Evolutionary conservation across 1,140 invertebrate species (phyloP).

Genomic region (Drosophila lini): DNA sequence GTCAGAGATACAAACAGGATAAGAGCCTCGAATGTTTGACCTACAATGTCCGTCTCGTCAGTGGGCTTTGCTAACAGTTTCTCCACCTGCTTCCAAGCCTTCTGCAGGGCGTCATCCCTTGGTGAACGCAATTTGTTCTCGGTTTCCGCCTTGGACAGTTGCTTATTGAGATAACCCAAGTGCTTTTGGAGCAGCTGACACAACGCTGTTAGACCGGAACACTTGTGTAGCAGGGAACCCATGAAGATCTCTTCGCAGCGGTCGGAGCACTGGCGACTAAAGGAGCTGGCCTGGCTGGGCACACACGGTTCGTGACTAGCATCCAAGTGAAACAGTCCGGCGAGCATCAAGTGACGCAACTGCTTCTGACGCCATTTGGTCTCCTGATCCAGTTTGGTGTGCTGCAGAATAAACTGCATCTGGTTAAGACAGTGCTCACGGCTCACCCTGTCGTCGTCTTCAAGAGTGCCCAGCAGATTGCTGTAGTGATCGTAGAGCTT

Average conservation of each 20-base stretch:
- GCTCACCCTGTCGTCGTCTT: conserved; percentile 4
- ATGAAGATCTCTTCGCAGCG: conserved; percentile 57
- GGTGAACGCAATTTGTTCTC: conserved; percentile 26
- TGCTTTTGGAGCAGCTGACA: conserved; percentile 4
- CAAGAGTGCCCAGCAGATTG: not conserved
- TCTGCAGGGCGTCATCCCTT: not conserved
- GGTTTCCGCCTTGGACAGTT: not conserved
- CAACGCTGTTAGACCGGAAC: conserved; percentile 7
- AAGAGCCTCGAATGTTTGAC: conserved; percentile 43
- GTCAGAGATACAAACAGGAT: conserved; percentile 52
- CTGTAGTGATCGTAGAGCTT: conserved; percentile 44
- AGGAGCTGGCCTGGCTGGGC: conserved; percentile 25
- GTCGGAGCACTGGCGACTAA: conserved; percentile 35
- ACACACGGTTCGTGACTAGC: conserved; percentile 4
- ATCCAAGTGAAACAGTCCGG: conserved; percentile 37
- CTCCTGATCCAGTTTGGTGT: conserved; percentile 20
- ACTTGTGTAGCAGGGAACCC: conserved; percentile 34
- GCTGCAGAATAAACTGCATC: conserved; percentile 44
- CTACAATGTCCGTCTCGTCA: conserved; percentile 3
- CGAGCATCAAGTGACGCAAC: conserved; percentile 14
- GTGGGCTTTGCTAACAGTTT: conserved; percentile 16
- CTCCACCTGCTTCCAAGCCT: conserved; percentile 39
- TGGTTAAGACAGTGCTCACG: conserved; percentile 42
- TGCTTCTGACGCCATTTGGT: conserved; percentile 23
- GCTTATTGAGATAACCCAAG: conserved; percentile 1